Evolutionary conservation across 1,140 invertebrate genomes (phyloP).

Genomic region (Pogonomyrmex californicus): DNA sequence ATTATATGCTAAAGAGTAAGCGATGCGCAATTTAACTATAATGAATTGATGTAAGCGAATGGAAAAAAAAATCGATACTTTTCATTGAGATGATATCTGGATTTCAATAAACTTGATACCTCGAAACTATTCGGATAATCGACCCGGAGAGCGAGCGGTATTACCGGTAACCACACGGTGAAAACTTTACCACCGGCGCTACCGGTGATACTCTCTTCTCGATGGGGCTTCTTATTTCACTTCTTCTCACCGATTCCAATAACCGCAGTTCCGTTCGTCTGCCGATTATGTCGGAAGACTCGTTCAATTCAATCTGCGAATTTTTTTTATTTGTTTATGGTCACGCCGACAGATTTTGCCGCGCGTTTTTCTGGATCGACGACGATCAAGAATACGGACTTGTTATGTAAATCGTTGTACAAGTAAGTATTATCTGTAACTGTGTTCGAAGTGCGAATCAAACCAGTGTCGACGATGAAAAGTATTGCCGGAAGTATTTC

Average conservation of each 20-base stretch:
- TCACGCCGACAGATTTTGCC: background rate
- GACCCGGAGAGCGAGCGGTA: slow-evolving; percentile 42
- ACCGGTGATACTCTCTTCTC: slow-evolving; percentile 39
- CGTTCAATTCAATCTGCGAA: background rate
- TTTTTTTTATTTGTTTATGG: background rate
- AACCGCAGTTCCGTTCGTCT: background rate
- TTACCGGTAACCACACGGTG: slow-evolving; percentile 1
- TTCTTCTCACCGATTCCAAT: slow-evolving; percentile 35
- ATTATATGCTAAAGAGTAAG: slow-evolving; percentile 78
- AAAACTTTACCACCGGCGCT: background rate
- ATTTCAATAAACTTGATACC: slow-evolving; percentile 86
- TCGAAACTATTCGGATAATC: slow-evolving; percentile 72
- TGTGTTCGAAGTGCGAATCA: slow-evolving; percentile 19
- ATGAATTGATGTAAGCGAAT: slow-evolving; percentile 84
- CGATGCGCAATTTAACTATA: slow-evolving; percentile 82
- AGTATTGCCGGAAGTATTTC: background rate
- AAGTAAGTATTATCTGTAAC: slow-evolving; percentile 39
- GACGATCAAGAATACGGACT: background rate
- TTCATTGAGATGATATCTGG: slow-evolving; percentile 83
- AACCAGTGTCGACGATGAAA: background rate
- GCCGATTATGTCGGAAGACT: background rate
- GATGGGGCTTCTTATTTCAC: slow-evolving; percentile 29
- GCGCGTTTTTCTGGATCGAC: slow-evolving; percentile 8
- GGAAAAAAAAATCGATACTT: slow-evolving; percentile 81
- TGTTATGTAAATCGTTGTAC: slow-evolving; percentile 27